A percentile compares a stretch with the other conserved stretches of the same genome.
These are phyloP conservation scores for Bathynomus jamesi DNA, from an alignment of 1,140 invertebrate genomes.

Conservation along the genomic window DNA sequence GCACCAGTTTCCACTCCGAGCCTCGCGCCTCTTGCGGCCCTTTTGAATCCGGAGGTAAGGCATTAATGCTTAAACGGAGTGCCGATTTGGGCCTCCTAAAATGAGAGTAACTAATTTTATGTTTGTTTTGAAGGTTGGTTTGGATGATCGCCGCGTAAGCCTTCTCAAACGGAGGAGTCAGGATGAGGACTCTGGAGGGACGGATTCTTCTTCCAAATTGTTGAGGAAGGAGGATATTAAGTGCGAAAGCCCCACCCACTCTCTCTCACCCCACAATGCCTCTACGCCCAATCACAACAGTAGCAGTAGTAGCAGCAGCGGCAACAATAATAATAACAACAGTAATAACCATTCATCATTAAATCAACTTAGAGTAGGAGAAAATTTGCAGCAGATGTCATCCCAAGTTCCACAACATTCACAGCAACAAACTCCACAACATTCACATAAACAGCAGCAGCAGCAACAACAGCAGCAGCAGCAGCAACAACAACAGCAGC, in stretches of 20 bases:
- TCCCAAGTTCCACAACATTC: too few relatives aligned
- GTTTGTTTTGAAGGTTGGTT: slow-evolving; percentile 6
- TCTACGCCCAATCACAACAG: not conserved
- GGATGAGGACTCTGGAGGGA: slow-evolving; percentile 16
- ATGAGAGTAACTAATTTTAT: too few relatives aligned
- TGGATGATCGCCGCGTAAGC: slow-evolving; percentile 32
- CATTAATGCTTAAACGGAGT: too few relatives aligned
- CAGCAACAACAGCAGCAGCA: slow-evolving; percentile 12
- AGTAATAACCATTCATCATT: not conserved
- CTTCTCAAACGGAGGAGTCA: slow-evolving; percentile 30
- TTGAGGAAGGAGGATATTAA: not conserved
- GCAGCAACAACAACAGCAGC: slow-evolving; percentile 7
- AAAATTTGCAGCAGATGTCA: not conserved
- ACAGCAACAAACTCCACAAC: too few relatives aligned
- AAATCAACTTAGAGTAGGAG: not conserved
- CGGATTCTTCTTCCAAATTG: not conserved
- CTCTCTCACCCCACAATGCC: not conserved
- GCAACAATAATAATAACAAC: not conserved
- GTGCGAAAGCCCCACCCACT: not conserved
- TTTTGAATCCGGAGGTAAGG: slow-evolving; percentile 28
- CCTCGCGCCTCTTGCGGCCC: slow-evolving; percentile 31
- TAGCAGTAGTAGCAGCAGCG: not conserved
- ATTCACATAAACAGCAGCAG: too few relatives aligned
- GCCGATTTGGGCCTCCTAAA: too few relatives aligned
- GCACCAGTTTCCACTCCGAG: slow-evolving; percentile 16